phyloP scores from a whole-genome alignment of 2,113 vertebrate species.

The Spheniscus mendiculus region DNA sequence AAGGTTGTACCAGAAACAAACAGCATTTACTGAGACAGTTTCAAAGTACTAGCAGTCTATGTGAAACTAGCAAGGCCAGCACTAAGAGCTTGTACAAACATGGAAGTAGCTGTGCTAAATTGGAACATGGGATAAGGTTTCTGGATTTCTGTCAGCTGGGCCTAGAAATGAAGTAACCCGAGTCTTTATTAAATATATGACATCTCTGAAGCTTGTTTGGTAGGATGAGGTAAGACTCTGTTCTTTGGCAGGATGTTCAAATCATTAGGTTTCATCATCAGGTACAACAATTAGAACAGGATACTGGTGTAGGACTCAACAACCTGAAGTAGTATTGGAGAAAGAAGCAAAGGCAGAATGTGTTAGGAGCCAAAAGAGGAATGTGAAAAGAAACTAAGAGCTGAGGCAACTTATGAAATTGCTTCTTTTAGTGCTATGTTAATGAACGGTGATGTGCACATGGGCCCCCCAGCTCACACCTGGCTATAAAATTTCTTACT shows the following conservation, averaged over 20 bases:
- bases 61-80: background rate
- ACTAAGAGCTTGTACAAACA: background rate
- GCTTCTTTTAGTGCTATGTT: background rate
- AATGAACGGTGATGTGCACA: background rate
- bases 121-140: background rate
- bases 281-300: background rate
- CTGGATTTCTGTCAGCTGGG: background rate
- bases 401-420: background rate
- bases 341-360: background rate
- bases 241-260: background rate
- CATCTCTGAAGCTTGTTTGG: background rate
- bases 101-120: background rate
- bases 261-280: background rate
- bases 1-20: background rate
- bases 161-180: background rate
- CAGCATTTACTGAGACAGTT: background rate
- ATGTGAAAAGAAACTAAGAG: background rate
- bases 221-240: background rate
- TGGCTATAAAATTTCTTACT: background rate
- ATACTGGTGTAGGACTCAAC: background rate
- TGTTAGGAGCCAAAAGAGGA: background rate
- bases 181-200: background rate
- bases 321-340: background rate
- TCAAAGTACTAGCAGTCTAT: background rate
- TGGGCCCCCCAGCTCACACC: background rate